Evolutionary conservation across 1,140 invertebrate species (phyloP).

Genomic region (Temnothorax longispinosus): DNA sequence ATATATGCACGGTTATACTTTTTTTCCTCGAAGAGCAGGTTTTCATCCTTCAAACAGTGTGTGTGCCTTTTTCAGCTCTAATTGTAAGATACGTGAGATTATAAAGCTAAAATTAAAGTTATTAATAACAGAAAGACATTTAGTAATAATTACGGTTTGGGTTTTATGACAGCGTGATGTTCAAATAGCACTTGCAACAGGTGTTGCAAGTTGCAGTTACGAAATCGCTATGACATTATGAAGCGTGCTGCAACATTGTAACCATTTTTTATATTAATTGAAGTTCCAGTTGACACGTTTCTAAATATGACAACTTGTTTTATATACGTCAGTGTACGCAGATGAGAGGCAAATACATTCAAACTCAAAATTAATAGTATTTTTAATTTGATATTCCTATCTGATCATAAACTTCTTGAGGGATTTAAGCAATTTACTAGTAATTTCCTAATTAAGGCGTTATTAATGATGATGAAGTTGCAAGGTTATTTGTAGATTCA

Average conservation of each 20-base stretch:
- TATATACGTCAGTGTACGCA: no score
- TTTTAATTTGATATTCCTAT: conserved; percentile 20
- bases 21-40: not conserved
- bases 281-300: not conserved
- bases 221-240: conserved; percentile 2
- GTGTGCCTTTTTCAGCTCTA: not conserved
- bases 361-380: not conserved
- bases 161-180: not conserved
- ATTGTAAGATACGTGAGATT: not conserved
- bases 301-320: not conserved
- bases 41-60: not conserved
- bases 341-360: not conserved
- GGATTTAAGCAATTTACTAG: not conserved
- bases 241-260: not conserved
- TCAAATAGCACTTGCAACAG: conserved; percentile 32
- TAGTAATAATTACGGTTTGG: not conserved
- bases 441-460: conserved; percentile 28
- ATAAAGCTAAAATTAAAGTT: conserved; percentile 10
- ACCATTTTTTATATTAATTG: not conserved
- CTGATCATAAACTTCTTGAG: not conserved
- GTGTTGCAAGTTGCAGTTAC: conserved; percentile 30
- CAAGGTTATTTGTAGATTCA: conserved; percentile 32
- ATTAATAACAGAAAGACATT: conserved; percentile 4
- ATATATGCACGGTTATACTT: not conserved
- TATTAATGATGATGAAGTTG: conserved; percentile 49